Conservation (phyloP, 2,888 invertebrate species). For the Apamea crenata region DNA sequence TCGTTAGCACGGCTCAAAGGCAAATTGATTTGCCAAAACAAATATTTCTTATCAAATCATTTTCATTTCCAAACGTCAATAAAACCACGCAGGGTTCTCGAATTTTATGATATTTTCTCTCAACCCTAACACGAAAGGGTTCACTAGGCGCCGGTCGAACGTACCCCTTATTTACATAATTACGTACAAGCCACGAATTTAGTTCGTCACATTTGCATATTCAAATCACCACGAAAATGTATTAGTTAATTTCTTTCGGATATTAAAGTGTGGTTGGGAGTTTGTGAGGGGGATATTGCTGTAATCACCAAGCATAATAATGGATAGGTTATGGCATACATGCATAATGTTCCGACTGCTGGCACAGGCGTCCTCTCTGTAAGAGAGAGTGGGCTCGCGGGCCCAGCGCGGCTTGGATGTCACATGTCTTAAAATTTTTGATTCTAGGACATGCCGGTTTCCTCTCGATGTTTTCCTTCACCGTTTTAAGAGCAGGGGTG, state of each 20-base stretch:
- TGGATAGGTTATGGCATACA: neutral
- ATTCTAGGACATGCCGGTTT: too few species aligned
- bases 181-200: constrained; percentile 57
- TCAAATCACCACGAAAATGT: constrained; percentile 59
- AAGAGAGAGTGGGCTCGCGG: neutral
- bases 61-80: constrained; percentile 1
- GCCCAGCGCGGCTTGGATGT: too few species aligned
- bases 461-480: neutral
- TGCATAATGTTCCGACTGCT: neutral
- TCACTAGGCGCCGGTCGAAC: constrained; percentile 50
- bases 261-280: constrained; percentile 22
- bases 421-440: too few species aligned
- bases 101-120: constrained; percentile 32
- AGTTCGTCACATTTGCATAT: constrained; percentile 60
- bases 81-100: neutral
- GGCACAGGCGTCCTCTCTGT: neutral
- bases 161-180: constrained; percentile 61
- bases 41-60: neutral
- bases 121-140: constrained; percentile 47
- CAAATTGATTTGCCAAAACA: constrained; percentile 12
- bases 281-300: neutral
- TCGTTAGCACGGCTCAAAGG: neutral
- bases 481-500: neutral
- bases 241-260: constrained; percentile 52
- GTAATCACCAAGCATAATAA: neutral